These are phyloP conservation scores for Bedellia somnulentella DNA, from an alignment of 2,888 invertebrate species.

Conservation along the genomic window DNA sequence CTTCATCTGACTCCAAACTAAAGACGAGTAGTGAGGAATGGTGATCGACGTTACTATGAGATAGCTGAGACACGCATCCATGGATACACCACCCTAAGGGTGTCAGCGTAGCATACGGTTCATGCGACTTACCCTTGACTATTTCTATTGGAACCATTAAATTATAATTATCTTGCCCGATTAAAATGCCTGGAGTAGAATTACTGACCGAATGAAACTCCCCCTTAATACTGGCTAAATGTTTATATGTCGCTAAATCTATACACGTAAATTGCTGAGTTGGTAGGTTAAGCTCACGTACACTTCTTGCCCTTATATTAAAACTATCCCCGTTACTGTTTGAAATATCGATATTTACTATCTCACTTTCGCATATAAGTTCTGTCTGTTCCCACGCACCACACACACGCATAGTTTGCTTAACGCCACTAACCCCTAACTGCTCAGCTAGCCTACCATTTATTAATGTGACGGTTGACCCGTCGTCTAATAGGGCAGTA, in stretches of 20 bases:
- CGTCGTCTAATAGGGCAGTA: conserved; percentile 14
- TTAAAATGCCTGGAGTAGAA: conserved; percentile 13
- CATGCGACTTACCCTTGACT: background rate
- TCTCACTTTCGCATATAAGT: conserved; percentile 8
- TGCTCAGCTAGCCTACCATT: conserved; percentile 9
- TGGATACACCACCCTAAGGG: conserved; percentile 5
- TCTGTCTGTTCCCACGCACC: conserved; percentile 11
- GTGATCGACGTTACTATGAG: background rate
- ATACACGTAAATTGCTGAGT: conserved; percentile 8
- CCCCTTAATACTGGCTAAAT: conserved; percentile 7
- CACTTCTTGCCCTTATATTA: conserved; percentile 10
- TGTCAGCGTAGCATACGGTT: conserved; percentile 4
- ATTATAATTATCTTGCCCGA: conserved; percentile 12
- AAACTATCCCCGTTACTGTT: conserved; percentile 7
- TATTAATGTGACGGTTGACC: conserved; percentile 13
- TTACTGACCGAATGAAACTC: conserved; percentile 2
- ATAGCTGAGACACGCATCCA: background rate
- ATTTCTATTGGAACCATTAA: conserved; percentile 3
- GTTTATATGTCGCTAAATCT: conserved; percentile 7
- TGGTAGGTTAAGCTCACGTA: conserved; percentile 13
- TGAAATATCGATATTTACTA: conserved; percentile 9
- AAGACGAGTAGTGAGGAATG: background rate
- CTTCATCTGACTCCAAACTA: background rate
- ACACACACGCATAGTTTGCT: conserved; percentile 11
- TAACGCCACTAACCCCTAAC: conserved; percentile 10